Percentiles rank a stretch among this genome's conserved stretches.
These are phyloP conservation scores for Cervus canadensis DNA, from an alignment of 2,113 vertebrate genomes.

Conservation along the genomic window DNA sequence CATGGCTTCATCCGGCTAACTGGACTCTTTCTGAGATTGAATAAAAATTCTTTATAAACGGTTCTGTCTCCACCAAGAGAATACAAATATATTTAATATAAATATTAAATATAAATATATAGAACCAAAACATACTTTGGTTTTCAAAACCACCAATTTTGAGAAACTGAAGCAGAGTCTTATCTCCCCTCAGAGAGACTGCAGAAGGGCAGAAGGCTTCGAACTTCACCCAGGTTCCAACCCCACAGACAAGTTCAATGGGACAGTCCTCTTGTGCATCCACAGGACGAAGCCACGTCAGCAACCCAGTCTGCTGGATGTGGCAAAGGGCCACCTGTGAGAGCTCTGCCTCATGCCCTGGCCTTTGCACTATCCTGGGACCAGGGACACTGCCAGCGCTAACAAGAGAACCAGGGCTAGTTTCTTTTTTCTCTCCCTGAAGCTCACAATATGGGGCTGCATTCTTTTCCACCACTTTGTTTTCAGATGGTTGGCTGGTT, in stretches of 20 bases:
- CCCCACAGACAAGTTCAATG: not conserved
- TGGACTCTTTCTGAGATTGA: not conserved
- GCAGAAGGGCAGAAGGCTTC: not conserved
- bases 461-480: not conserved
- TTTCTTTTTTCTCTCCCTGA: not conserved
- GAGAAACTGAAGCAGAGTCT: not conserved
- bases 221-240: not conserved
- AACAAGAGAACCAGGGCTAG: not conserved
- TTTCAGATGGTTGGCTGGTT: not conserved
- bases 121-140: not conserved
- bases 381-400: not conserved
- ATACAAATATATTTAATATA: not conserved
- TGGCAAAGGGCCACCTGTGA: fast-evolving
- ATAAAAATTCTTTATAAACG: not conserved
- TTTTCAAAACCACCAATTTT: not conserved
- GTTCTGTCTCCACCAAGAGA: not conserved
- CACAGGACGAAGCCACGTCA: fast-evolving
- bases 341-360: not conserved
- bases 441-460: not conserved
- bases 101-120: not conserved
- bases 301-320: not conserved
- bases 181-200: not conserved
- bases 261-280: not conserved
- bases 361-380: too few species aligned
- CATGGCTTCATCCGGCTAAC: not conserved